phyloP scores from a whole-genome alignment of 2,113 vertebrate genomes.

The Quiscalus mexicanus region DNA sequence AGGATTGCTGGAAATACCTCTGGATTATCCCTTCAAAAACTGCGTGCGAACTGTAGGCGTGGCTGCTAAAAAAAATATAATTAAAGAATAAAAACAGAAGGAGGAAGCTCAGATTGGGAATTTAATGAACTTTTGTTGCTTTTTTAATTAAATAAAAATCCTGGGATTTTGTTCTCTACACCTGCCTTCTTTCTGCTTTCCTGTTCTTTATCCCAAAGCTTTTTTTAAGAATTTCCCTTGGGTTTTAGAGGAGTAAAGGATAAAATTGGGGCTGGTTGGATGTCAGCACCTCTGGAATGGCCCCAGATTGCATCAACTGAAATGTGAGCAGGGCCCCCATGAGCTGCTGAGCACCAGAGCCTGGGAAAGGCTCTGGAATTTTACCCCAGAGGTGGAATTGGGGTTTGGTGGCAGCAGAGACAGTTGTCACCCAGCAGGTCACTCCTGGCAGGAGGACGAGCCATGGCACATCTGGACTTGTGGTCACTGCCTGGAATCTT shows the following conservation, averaged over 20 bases:
- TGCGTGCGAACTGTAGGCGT: background rate
- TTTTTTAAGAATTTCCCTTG: background rate
- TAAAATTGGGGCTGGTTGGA: background rate
- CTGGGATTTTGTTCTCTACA: background rate
- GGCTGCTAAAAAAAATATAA: background rate
- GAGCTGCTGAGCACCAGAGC: background rate
- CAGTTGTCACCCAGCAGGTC: background rate
- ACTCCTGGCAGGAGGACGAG: background rate
- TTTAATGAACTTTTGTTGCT: background rate
- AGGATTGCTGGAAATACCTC: background rate
- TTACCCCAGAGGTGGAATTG: background rate
- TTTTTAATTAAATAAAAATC: background rate
- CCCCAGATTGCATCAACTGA: background rate
- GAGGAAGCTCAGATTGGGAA: background rate
- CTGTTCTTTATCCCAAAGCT: background rate
- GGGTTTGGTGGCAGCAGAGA: background rate
- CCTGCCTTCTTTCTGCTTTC: background rate
- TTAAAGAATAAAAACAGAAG: background rate
- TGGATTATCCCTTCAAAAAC: background rate
- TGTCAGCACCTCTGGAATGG: background rate
- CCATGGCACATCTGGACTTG: rapidly evolving
- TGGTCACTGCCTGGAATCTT: background rate
- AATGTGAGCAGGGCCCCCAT: rapidly evolving
- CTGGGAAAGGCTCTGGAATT: background rate
- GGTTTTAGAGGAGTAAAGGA: background rate